Evolutionary conservation across 2,113 vertebrate genomes (phyloP).

Genomic region (Tetrax tetrax): DNA sequence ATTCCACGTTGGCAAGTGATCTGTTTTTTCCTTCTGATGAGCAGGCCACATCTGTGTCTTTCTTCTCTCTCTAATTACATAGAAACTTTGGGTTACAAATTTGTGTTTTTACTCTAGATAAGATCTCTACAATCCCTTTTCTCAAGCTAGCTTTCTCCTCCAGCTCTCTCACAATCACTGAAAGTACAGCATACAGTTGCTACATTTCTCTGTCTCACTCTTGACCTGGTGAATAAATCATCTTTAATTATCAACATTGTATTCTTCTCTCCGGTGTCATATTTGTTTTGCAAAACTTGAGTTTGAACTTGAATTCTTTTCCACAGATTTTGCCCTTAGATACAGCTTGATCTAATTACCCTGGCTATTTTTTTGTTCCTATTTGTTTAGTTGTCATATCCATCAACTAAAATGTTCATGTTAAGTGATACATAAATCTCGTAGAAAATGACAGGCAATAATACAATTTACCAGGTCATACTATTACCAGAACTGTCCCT

Average conservation of each 20-base stretch:
- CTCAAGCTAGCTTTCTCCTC: background rate
- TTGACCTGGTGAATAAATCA: constrained; percentile 39
- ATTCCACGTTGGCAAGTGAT: background rate
- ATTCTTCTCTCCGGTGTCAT: background rate
- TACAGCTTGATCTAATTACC: background rate
- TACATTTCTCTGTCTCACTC: constrained; percentile 10
- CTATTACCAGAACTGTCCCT: background rate
- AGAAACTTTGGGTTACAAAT: background rate
- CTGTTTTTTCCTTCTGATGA: background rate
- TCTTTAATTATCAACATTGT: background rate
- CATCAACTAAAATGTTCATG: background rate
- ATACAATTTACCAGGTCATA: background rate
- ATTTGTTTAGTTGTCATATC: background rate
- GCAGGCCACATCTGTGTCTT: background rate
- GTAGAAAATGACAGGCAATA: background rate
- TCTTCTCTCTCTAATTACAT: background rate
- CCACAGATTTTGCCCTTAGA: background rate
- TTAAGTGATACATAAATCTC: background rate
- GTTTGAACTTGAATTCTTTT: constrained; percentile 18
- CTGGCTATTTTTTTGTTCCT: background rate
- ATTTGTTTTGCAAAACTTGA: constrained; percentile 19
- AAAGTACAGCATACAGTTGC: background rate
- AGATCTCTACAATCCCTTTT: background rate
- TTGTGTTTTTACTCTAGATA: background rate
- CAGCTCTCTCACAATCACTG: background rate